Conservation (phyloP, 64 coral and sea anemone genomes). For the Pocillopora verrucosa region DNA sequence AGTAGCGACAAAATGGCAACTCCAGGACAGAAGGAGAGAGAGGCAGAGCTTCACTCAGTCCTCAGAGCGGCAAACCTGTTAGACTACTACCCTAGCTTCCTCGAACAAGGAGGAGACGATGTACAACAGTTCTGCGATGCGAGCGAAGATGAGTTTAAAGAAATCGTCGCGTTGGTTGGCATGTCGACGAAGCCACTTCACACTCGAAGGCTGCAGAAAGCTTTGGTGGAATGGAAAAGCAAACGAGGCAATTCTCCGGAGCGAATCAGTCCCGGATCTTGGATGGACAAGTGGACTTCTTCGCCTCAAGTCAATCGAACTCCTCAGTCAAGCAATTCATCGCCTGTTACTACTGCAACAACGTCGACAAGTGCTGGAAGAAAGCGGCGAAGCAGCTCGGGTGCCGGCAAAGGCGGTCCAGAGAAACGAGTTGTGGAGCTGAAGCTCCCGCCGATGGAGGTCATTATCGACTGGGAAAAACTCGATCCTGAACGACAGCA, state of each 20-base stretch:
- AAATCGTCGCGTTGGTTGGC: conserved; percentile 93
- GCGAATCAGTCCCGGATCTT: conserved; percentile 47
- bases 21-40: conserved; percentile 97
- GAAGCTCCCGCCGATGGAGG: conserved; percentile 98
- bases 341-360: background rate
- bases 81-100: conserved; percentile 93
- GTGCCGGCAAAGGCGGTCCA: conserved; percentile 35
- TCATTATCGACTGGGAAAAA: conserved; percentile 99
- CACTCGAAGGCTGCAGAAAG: conserved; percentile 95
- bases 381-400: conserved; percentile 52
- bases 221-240: conserved; percentile 91
- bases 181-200: conserved; percentile 98
- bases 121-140: conserved; percentile 95
- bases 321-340: conserved; percentile 36
- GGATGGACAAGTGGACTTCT: conserved; percentile 92
- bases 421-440: conserved; percentile 95
- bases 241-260: conserved; percentile 48
- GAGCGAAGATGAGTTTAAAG: conserved; percentile 97
- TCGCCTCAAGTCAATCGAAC: conserved; percentile 58
- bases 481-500: conserved; percentile 93
- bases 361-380: conserved; percentile 27
- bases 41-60: conserved; percentile 88
- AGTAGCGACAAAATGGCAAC: conserved; percentile 92
- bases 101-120: conserved; percentile 99
- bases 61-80: conserved; percentile 92